Evolutionary conservation across 2,888 invertebrate species (phyloP).

Genomic region (Tipula confusa): DNA sequence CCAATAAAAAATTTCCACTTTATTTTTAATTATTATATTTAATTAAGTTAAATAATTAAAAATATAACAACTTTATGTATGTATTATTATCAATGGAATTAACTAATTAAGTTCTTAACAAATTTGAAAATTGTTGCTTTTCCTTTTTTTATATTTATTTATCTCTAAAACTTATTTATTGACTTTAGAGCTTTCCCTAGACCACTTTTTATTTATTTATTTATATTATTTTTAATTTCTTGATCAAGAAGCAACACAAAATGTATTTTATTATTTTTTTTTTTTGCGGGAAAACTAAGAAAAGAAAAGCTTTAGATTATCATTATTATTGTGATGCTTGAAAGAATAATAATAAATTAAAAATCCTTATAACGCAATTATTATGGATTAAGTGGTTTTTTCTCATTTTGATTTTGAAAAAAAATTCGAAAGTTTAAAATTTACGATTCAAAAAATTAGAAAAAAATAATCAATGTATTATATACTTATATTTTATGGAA

Average conservation of each 20-base stretch:
- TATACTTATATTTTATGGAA: too few relatives aligned
- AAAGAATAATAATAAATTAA: background rate
- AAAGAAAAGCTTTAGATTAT: background rate
- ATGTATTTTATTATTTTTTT: too few relatives aligned
- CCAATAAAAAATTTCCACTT: background rate
- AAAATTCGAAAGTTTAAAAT: too few relatives aligned
- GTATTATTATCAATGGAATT: background rate
- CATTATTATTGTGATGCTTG: background rate
- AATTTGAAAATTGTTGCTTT: background rate
- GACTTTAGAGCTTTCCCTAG: background rate
- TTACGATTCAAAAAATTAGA: too few relatives aligned
- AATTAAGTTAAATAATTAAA: background rate
- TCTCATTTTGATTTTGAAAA: background rate
- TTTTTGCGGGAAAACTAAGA: background rate
- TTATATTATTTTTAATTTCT: background rate
- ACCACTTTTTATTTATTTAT: background rate
- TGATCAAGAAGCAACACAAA: background rate
- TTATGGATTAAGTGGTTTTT: background rate
- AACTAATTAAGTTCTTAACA: slow-evolving; percentile 1
- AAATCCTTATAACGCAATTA: slow-evolving; percentile 20
- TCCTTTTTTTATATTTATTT: background rate
- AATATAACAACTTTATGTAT: background rate
- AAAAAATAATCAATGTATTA: too few relatives aligned
- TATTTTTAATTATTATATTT: background rate
- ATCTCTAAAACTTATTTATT: background rate